Evolutionary conservation across 2,888 invertebrate genomes (phyloP), one percentile per base, ranked within the genome.

Genomic region (Trachelus troglodyta): DNA sequence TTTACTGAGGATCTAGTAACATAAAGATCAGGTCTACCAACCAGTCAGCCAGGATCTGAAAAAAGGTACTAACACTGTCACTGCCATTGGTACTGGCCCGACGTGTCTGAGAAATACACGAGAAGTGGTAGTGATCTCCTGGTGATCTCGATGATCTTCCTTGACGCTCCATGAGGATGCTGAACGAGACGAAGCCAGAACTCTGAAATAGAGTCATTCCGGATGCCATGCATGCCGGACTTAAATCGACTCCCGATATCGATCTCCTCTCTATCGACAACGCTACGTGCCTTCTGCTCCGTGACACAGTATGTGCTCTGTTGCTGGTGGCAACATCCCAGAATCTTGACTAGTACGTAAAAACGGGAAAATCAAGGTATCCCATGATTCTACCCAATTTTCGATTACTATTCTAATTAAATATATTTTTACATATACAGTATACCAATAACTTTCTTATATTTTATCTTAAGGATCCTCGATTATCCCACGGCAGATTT

Each of bases 191-290:
- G 71, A 3, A 69, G 30, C 40, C 15, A 69, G 71, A 23, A 71
- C 33, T 11, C 56, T 71, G 83, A 84, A 87, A 91, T 90, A 90
- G 89, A 90, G 89, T 87, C 89, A 87, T 91, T 86, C 83, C 83
- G 85, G 86, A 88, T 85, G 86, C 84, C 83, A 82, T 81, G 86
- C 85, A 86, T 87, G 83, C 86, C 86, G 79, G 80, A 76, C 79
- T 74, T 74, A 69, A 69, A 79, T 79, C 79, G 74, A 74, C 85
- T 80, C 73, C 86, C 86, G 91, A 91, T 91, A 90, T 89, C 89
- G 86, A 91, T 91, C 91, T 90, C 77, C 79, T 84, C 84, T 86
- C 88, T 89, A 91, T 90, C 90, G 88, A 89, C 87, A 85, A 86
- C 85, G 85, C 85, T 85, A 85, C 85, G 85, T 71, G 9, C 23